A percentile compares a stretch with the other conserved stretches of the same genome.
Conservation (phyloP, 1,140 invertebrate species). For the Batillaria attramentaria region DNA sequence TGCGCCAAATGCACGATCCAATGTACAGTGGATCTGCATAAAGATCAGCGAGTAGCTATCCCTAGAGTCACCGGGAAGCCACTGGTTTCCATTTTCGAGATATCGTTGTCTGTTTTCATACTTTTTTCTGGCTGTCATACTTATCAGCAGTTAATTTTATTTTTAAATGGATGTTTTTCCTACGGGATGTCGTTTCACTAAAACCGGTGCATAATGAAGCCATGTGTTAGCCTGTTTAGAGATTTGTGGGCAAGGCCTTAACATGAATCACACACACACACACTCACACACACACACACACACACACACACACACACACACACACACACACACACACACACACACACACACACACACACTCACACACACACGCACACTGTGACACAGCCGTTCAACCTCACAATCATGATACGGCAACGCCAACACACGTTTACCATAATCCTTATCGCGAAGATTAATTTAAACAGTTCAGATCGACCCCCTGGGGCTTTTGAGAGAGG, state of each 20-base stretch:
- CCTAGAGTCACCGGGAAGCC: no score
- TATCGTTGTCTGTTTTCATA: neutral
- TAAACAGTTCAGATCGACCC: neutral
- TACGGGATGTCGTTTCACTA: neutral
- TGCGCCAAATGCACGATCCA: no score
- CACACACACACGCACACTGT: neutral
- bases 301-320: neutral
- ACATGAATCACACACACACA: neutral
- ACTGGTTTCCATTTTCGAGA: neutral
- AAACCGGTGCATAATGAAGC: neutral
- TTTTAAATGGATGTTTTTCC: neutral
- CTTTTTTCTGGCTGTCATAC: neutral
- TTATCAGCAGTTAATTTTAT: neutral
- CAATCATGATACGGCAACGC: neutral
- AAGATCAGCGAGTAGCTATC: no score
- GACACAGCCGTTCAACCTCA: neutral
- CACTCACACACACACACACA: neutral
- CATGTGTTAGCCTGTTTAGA: neutral
- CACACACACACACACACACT: neutral
- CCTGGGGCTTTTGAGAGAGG: no score
- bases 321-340: conserved; percentile 1
- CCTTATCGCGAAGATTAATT: neutral
- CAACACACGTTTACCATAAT: neutral
- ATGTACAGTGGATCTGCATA: no score
- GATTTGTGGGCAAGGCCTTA: neutral